A percentile compares a stretch with the other conserved stretches of the same genome.
Evolutionary conservation across 2,113 vertebrate species (phyloP).

Genomic region (Kryptolebias marmoratus): DNA sequence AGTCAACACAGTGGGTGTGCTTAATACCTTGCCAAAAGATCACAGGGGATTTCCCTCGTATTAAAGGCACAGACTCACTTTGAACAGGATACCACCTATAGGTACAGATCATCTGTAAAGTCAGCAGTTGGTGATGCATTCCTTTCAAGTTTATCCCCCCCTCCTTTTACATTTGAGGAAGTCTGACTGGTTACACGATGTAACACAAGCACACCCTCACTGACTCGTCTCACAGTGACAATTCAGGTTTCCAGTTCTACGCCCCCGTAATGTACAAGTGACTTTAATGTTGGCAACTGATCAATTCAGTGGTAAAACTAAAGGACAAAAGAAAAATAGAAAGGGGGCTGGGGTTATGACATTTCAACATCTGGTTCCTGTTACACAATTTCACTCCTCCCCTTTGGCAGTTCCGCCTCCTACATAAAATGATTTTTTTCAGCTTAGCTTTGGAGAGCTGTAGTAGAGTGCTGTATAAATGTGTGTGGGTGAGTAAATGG

Average conservation of each 20-base stretch:
- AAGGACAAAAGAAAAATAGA: background rate
- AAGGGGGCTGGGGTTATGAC: no score
- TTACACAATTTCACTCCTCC: constrained; percentile 14
- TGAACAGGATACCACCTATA: no score
- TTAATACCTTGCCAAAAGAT: background rate
- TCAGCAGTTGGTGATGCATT: constrained; percentile 11
- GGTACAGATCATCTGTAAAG: no score
- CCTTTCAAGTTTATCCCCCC: no score
- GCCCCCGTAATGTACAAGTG: background rate
- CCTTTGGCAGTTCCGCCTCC: background rate
- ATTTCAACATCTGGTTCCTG: constrained; percentile 42
- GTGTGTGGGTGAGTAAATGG: no score
- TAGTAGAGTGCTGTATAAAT: no score
- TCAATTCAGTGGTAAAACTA: background rate
- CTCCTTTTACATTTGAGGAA: background rate
- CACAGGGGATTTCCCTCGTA: background rate
- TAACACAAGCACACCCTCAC: background rate
- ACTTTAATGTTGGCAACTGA: background rate
- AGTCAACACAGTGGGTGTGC: background rate
- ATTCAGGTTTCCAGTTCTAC: background rate
- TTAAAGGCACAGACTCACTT: no score
- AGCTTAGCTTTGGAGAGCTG: no score
- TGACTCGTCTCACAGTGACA: background rate
- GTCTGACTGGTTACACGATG: constrained; percentile 19
- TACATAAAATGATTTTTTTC: no score